phyloP scores from a whole-genome alignment of 2,888 invertebrate species.

The Seira sanloemensis region DNA sequence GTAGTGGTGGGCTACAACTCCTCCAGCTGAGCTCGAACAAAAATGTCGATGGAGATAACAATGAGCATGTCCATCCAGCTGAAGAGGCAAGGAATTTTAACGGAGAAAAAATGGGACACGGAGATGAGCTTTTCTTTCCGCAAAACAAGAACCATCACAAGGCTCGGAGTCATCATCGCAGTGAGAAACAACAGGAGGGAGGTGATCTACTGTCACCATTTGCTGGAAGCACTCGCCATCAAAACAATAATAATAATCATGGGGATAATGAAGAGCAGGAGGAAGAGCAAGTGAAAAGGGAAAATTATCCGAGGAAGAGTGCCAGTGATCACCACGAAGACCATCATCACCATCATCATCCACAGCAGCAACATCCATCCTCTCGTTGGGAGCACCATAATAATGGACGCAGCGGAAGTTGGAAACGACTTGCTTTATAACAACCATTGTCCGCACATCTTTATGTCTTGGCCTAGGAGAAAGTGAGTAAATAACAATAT shows the following conservation, averaged over 20 bases:
- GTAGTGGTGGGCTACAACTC: neutral
- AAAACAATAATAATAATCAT: conserved; percentile 21
- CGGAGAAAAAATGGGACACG: neutral
- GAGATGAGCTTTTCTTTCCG: conserved; percentile 8
- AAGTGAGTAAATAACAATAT: conserved; percentile 29
- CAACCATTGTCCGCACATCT: neutral
- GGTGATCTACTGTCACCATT: conserved; percentile 4
- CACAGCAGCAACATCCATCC: conserved; percentile 29
- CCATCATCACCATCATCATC: conserved; percentile 33
- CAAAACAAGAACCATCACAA: neutral
- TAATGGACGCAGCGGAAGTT: conserved; percentile 14
- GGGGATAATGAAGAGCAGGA: neutral
- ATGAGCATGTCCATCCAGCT: neutral
- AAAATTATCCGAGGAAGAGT: neutral
- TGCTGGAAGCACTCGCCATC: neutral
- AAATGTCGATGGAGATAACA: conserved; percentile 15
- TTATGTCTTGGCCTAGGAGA: conserved; percentile 15
- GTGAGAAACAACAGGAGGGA: conserved; percentile 1
- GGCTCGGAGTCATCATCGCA: neutral
- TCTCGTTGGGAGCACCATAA: conserved; percentile 24
- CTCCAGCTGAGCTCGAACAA: conserved; percentile 25
- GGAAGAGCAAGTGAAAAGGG: neutral
- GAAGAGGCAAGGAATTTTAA: neutral
- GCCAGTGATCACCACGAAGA: conserved; percentile 18
- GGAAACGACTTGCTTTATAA: conserved; percentile 40